phyloP scores from a whole-genome alignment of 2,888 invertebrate genomes.

The Tetanocera ferruginea region DNA sequence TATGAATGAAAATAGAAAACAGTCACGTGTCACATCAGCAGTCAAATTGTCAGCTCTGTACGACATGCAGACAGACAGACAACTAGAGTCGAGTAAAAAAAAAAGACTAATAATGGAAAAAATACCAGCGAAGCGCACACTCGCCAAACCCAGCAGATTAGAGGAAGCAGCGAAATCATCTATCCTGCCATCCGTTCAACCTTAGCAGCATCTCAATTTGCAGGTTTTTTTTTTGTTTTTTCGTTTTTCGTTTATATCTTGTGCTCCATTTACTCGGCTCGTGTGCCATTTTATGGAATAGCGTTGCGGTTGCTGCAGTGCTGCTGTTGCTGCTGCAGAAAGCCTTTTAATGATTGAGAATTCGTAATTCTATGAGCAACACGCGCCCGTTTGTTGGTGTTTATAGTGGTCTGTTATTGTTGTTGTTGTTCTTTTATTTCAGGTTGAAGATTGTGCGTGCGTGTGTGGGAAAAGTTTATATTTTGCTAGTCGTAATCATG shows the following conservation, averaged over 20 bases:
- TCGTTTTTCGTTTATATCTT: neutral
- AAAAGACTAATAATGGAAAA: neutral
- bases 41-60: constrained; percentile 22
- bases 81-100: neutral
- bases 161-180: neutral
- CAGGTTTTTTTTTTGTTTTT: neutral
- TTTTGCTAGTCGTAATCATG: neutral
- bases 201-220: constrained; percentile 20
- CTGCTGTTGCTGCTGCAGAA: neutral
- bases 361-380: constrained; percentile 69
- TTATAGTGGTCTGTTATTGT: neutral
- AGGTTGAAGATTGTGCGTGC: neutral
- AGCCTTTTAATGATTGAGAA: constrained; percentile 50
- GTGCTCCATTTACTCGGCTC: neutral
- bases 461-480: neutral
- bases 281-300: neutral
- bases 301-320: neutral
- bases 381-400: constrained; percentile 57
- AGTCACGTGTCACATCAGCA: constrained; percentile 34
- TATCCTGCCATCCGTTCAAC: neutral
- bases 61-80: neutral
- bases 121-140: neutral
- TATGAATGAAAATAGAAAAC: constrained; percentile 1
- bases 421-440: neutral
- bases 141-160: neutral